Conservation (phyloP, 2,888 invertebrate genomes). For the Eueremaeus valkanovi region DNA sequence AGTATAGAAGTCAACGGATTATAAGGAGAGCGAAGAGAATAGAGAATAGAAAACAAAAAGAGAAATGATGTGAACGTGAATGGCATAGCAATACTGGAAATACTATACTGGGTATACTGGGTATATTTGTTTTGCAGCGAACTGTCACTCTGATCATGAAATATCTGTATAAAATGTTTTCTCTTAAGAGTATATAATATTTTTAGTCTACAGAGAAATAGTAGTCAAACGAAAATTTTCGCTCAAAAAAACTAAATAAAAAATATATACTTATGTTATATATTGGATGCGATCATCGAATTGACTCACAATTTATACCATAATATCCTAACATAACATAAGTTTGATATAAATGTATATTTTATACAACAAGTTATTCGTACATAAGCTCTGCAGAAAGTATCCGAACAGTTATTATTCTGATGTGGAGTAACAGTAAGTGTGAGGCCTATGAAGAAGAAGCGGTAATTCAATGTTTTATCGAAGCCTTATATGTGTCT, state of each 20-base stretch:
- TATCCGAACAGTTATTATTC: background rate
- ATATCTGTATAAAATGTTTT: constrained; percentile 22
- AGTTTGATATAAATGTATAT: background rate
- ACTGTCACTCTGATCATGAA: constrained; percentile 21
- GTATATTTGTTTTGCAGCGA: background rate
- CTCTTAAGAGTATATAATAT: background rate
- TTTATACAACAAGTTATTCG: constrained; percentile 26
- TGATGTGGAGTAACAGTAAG: background rate
- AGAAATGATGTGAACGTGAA: constrained; percentile 7
- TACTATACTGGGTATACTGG: too few relatives aligned
- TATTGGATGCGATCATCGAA: background rate
- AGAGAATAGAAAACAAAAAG: background rate
- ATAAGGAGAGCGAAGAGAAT: background rate
- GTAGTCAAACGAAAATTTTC: too few relatives aligned
- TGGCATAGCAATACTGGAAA: background rate
- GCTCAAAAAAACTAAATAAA: background rate
- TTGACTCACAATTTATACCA: background rate
- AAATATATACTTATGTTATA: background rate
- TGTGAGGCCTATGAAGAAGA: too few relatives aligned
- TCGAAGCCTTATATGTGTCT: constrained; percentile 27
- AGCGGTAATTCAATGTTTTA: constrained; percentile 28
- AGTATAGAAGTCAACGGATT: background rate
- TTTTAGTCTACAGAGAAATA: background rate
- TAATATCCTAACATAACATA: background rate
- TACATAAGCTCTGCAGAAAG: background rate